phyloP scores from a whole-genome alignment of 1,140 invertebrate species.

The Caenorhabditis brenneri region DNA sequence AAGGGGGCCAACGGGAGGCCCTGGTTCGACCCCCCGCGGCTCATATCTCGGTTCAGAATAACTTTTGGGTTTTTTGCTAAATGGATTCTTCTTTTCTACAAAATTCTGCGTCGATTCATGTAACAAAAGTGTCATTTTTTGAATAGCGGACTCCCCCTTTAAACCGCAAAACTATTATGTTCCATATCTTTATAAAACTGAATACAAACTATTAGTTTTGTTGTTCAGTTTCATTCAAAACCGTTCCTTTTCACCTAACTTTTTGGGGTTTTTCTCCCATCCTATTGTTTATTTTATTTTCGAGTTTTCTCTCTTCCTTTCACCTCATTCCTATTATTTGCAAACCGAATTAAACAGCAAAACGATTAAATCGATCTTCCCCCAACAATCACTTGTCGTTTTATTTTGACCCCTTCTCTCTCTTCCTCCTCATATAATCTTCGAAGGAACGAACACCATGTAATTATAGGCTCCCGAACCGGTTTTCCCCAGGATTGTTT shows the following conservation, averaged over 20 bases:
- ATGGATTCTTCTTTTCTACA: too few species aligned
- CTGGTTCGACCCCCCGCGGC: too few species aligned
- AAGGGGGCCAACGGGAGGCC: too few species aligned
- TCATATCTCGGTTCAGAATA: too few species aligned
- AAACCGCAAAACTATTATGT: too few species aligned
- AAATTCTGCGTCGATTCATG: too few species aligned
- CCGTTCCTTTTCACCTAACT: neutral
- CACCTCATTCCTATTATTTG: neutral
- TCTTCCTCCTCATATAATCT: neutral
- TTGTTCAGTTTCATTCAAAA: neutral
- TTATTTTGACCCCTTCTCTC: neutral
- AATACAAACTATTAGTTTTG: too few species aligned
- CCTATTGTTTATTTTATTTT: slow-evolving; percentile 9
- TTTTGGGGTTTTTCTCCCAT: neutral
- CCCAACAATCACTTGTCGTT: neutral
- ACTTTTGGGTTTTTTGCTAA: too few species aligned
- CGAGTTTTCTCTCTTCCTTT: neutral
- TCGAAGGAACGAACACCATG: neutral
- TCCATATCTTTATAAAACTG: too few species aligned
- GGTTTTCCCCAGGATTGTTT: neutral
- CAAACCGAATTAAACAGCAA: slow-evolving; percentile 14
- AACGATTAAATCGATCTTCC: slow-evolving; percentile 13
- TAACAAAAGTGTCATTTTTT: too few species aligned
- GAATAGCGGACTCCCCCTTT: too few species aligned
- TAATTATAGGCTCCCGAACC: neutral